Evolutionary conservation across 1,140 invertebrate genomes (phyloP).

Genomic region (Temnothorax nylanderi): DNA sequence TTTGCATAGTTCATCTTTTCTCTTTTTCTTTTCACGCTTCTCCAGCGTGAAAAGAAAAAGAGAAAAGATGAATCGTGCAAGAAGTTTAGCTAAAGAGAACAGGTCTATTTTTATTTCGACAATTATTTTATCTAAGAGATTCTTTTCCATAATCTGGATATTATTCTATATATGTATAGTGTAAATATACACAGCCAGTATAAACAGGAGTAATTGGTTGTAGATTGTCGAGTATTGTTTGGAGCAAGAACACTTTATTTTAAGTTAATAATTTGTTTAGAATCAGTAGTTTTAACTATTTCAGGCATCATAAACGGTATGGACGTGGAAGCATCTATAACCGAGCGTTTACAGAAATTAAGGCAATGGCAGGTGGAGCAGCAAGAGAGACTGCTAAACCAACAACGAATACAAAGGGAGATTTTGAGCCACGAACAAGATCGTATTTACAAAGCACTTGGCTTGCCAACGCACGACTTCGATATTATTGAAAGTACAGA

Average conservation of each 20-base stretch:
- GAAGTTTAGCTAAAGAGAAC: too few species aligned
- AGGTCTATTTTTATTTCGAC: not conserved
- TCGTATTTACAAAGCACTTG: constrained; percentile 76
- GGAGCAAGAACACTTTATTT: not conserved
- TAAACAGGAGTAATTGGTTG: too few species aligned
- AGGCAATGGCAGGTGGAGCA: constrained; percentile 78
- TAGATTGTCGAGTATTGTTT: too few species aligned
- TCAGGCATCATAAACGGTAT: constrained; percentile 59
- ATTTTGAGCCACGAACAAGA: constrained; percentile 77
- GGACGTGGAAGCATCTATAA: constrained; percentile 76
- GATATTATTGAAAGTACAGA: constrained; percentile 19
- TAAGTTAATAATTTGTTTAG: not conserved
- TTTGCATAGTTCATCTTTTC: too few species aligned
- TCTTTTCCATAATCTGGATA: not conserved
- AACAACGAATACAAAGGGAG: constrained; percentile 78
- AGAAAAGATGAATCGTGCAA: too few species aligned
- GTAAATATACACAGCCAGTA: not conserved
- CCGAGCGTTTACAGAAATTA: constrained; percentile 78
- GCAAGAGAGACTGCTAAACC: constrained; percentile 75
- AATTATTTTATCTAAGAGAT: not conserved
- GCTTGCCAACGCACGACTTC: constrained; percentile 67
- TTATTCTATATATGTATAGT: not conserved
- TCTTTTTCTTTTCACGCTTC: too few species aligned
- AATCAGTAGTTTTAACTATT: constrained; percentile 11
- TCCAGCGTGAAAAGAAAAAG: too few species aligned